Percentiles rank a stretch among this genome's conserved stretches.
Evolutionary conservation across 2,113 vertebrate genomes (phyloP).

Genomic region (Dromiciops gliroides): DNA sequence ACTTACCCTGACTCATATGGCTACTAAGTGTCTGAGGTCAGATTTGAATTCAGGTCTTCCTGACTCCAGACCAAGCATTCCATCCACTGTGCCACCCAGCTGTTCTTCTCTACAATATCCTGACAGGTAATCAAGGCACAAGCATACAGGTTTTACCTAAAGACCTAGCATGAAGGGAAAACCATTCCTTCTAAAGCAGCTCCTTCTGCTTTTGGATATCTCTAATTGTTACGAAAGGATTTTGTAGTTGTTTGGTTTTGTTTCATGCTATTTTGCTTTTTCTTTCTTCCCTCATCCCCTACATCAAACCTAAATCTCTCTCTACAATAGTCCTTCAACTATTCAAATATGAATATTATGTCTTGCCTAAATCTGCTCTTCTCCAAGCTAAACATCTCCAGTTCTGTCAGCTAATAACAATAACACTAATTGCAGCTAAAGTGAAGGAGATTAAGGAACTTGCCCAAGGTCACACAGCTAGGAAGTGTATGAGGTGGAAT

Average conservation of each 20-base stretch:
- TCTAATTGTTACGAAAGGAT: background rate
- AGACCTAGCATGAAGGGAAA: background rate
- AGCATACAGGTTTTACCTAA: background rate
- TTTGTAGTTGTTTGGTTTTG: background rate
- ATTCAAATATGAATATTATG: background rate
- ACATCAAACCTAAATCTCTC: background rate
- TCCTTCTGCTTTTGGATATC: background rate
- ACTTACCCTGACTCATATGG: no score
- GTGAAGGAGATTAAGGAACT: background rate
- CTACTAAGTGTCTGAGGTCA: no score
- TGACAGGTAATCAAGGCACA: background rate
- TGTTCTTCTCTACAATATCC: background rate
- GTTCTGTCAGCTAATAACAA: background rate
- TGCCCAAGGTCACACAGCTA: background rate
- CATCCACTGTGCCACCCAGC: background rate
- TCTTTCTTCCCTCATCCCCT: no score
- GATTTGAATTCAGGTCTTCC: no score
- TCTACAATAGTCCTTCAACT: background rate
- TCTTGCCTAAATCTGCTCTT: background rate
- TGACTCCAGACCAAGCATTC: no score
- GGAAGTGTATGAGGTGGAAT: background rate
- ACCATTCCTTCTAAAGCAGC: background rate
- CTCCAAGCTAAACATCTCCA: background rate
- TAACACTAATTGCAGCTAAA: background rate
- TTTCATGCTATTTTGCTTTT: background rate